Evolutionary conservation across 2,888 invertebrate species (phyloP).

Genomic region (Sesia bembeciformis): DNA sequence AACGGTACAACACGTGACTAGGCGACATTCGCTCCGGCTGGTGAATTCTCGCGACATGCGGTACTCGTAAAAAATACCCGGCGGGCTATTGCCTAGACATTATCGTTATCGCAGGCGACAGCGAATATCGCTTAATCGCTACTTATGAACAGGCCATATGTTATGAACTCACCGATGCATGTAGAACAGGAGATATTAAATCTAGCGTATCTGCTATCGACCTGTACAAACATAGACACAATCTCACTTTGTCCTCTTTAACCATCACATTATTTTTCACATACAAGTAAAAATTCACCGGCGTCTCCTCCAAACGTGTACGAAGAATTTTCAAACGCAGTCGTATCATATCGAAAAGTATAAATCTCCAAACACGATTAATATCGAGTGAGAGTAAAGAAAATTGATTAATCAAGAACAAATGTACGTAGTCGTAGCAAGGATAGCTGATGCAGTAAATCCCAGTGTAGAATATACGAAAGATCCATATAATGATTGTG

Average conservation of each 20-base stretch:
- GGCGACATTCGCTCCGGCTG: too few species aligned
- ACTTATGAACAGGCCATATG: neutral
- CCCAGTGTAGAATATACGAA: constrained; percentile 30
- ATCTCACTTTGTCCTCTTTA: constrained; percentile 39
- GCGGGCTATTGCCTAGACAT: too few species aligned
- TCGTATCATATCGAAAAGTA: constrained; percentile 41
- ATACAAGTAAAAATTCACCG: constrained; percentile 42
- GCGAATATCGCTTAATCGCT: too few species aligned
- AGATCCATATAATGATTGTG: constrained; percentile 26
- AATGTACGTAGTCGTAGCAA: constrained; percentile 22
- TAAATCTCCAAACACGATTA: constrained; percentile 50
- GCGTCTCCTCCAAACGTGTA: constrained; percentile 36
- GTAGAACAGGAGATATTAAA: constrained; percentile 41
- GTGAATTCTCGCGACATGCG: too few species aligned
- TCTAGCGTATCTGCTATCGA: constrained; percentile 45
- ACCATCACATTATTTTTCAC: constrained; percentile 36
- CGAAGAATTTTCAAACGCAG: constrained; percentile 42
- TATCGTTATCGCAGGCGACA: too few species aligned
- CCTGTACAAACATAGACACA: constrained; percentile 40
- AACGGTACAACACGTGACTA: too few species aligned
- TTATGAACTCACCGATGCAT: constrained; percentile 40
- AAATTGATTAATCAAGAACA: constrained; percentile 33
- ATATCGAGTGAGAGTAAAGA: constrained; percentile 45
- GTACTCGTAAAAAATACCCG: too few species aligned
- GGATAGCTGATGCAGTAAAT: constrained; percentile 26